Evolutionary conservation across 2,888 invertebrate species (phyloP).

Genomic region (Boloria euphrosyne): DNA sequence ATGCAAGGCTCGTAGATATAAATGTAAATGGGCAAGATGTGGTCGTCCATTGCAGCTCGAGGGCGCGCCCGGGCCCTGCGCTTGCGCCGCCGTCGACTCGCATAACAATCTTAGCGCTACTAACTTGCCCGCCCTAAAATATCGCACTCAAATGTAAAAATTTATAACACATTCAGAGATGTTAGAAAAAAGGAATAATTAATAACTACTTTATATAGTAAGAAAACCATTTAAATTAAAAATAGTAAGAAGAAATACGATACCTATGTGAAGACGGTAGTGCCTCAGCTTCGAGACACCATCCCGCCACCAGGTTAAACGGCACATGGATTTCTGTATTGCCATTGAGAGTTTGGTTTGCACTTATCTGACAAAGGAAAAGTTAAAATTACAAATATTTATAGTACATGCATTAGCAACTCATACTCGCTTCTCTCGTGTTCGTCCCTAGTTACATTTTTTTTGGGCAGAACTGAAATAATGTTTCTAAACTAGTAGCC

Average conservation of each 20-base stretch:
- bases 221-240: no score
- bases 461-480: no score
- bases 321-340: conserved; percentile 84
- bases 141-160: background rate
- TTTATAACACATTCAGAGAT: no score
- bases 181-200: no score
- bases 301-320: conserved; percentile 93
- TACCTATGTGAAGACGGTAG: conserved; percentile 86
- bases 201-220: no score
- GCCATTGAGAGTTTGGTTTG: conserved; percentile 77
- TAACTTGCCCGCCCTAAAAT: conserved; percentile 87
- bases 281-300: conserved; percentile 96
- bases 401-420: background rate
- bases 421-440: no score
- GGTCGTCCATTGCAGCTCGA: conserved; percentile 77
- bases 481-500: no score
- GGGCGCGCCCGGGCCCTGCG: conserved; percentile 85
- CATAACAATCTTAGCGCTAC: conserved; percentile 94
- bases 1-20: conserved; percentile 94
- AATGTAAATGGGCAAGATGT: conserved; percentile 87
- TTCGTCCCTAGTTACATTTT: no score
- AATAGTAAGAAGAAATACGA: no score
- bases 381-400: background rate
- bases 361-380: conserved; percentile 70
- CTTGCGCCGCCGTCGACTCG: conserved; percentile 91